phyloP scores from a whole-genome alignment of 2,113 vertebrate species.

The Serilophus lunatus region DNA sequence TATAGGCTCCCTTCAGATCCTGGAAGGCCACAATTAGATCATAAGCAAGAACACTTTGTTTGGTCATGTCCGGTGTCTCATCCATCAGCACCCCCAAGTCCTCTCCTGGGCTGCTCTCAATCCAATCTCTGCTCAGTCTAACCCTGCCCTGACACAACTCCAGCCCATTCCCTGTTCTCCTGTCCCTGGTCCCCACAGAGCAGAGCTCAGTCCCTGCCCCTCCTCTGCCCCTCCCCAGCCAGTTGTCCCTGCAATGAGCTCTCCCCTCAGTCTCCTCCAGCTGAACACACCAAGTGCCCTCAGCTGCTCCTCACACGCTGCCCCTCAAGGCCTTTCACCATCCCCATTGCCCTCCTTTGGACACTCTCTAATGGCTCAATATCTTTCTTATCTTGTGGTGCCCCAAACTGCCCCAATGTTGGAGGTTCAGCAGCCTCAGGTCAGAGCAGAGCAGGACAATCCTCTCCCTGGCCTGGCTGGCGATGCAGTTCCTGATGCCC shows the following conservation, averaged over 20 bases:
- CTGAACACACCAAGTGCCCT: neutral
- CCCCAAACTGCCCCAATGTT: neutral
- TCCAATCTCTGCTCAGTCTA: neutral
- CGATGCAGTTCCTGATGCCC: neutral
- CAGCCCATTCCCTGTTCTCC: neutral
- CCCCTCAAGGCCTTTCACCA: neutral
- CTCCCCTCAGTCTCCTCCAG: neutral
- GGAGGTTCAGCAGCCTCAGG: neutral
- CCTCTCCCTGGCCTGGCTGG: neutral
- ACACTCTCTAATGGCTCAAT: neutral
- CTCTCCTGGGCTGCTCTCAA: neutral
- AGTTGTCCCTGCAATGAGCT: too few relatives aligned
- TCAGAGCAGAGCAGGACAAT: neutral
- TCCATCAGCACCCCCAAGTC: neutral
- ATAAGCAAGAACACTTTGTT: neutral
- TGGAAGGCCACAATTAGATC: neutral
- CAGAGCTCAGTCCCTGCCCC: neutral
- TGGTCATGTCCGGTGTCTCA: neutral
- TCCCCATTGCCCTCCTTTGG: neutral
- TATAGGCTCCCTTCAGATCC: neutral
- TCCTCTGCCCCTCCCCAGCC: neutral
- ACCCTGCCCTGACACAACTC: neutral
- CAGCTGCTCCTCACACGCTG: neutral
- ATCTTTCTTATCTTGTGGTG: neutral
- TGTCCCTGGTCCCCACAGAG: neutral